These are phyloP conservation scores for Papilio machaon DNA, from an alignment of 1,140 invertebrate species.

Conservation along the genomic window DNA sequence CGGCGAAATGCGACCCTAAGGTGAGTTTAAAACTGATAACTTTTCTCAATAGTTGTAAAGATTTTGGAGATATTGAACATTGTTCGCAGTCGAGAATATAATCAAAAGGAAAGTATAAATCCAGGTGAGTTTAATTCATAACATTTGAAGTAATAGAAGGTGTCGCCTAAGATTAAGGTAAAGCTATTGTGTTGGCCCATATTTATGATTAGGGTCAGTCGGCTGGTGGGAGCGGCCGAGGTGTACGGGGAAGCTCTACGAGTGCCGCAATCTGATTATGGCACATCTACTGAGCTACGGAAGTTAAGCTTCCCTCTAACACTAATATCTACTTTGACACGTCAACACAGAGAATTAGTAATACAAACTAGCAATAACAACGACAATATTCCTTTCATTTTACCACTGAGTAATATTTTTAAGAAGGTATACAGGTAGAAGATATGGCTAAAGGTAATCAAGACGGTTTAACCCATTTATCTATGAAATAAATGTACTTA, in stretches of 20 bases:
- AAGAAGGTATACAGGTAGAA: not conserved
- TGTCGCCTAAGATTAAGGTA: conserved; percentile 19
- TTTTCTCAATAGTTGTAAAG: not conserved
- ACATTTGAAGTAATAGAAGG: conserved; percentile 8
- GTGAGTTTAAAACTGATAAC: conserved; percentile 51
- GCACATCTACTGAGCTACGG: conserved; percentile 71
- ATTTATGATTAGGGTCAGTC: conserved; percentile 45
- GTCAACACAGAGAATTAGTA: conserved; percentile 15
- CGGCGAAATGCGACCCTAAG: conserved; percentile 78
- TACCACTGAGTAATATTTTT: not conserved
- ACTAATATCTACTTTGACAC: conserved; percentile 35
- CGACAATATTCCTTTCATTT: not conserved
- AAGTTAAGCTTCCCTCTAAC: conserved; percentile 45
- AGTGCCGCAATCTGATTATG: conserved; percentile 80
- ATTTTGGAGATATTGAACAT: conserved; percentile 1
- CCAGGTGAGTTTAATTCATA: conserved; percentile 11
- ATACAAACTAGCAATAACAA: not conserved
- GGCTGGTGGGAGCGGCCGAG: conserved; percentile 70
- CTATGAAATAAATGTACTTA: too few species aligned
- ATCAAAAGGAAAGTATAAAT: not conserved
- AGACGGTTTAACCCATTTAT: too few species aligned
- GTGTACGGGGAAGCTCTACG: conserved; percentile 73
- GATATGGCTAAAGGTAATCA: too few species aligned
- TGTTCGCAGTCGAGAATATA: not conserved
- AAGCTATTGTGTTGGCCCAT: conserved; percentile 31